A percentile compares a stretch with the other conserved stretches of the same genome.
phyloP scores from a whole-genome alignment of 1,140 invertebrate genomes.

The Cryptotermes secundus region DNA sequence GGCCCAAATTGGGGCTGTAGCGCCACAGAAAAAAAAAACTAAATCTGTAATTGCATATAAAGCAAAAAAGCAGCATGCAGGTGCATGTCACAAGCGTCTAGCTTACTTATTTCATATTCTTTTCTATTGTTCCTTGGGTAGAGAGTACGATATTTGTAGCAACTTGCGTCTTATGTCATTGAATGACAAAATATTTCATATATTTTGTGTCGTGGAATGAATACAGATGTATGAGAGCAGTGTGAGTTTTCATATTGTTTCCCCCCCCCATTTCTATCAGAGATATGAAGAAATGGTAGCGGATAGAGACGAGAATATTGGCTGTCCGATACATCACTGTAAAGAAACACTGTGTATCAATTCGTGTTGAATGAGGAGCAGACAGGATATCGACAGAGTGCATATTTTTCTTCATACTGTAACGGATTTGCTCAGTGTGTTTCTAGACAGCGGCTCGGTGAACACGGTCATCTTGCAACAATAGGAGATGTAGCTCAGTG shows the following conservation, averaged over 20 bases:
- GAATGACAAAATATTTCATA: background rate
- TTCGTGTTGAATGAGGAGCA: background rate
- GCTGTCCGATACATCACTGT: background rate
- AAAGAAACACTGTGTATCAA: background rate
- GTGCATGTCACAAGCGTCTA: too few species aligned
- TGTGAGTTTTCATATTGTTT: background rate
- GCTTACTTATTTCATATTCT: too few species aligned
- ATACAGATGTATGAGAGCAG: background rate
- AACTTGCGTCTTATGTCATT: background rate
- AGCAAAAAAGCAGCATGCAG: too few species aligned
- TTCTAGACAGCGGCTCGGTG: too few species aligned
- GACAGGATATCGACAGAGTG: background rate
- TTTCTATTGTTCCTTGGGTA: background rate
- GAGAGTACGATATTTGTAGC: background rate
- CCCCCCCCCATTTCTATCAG: background rate
- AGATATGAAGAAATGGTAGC: background rate
- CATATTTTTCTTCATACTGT: too few species aligned
- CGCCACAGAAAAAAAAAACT: too few species aligned
- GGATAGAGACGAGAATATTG: background rate
- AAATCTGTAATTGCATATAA: too few species aligned
- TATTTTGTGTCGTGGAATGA: background rate
- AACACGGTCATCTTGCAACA: too few species aligned
- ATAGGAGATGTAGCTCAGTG: too few species aligned
- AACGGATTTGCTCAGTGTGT: too few species aligned
- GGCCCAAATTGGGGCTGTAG: too few species aligned